A percentile compares a stretch with the other conserved stretches of the same genome.
phyloP scores from a whole-genome alignment of 1,140 invertebrate species.

The Colletes gigas region DNA sequence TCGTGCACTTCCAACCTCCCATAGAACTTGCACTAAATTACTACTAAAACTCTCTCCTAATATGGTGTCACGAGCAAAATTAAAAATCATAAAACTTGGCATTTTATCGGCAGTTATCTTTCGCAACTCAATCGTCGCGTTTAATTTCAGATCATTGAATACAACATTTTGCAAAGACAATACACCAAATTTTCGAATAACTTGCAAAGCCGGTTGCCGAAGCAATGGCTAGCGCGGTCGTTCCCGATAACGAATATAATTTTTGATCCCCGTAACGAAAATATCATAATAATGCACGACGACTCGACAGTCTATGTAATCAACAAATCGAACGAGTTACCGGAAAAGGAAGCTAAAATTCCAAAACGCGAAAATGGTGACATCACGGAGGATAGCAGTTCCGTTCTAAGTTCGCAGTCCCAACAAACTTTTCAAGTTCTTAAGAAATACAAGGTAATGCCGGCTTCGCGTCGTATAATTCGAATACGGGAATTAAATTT shows the following conservation, averaged over 20 bases:
- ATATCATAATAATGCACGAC: constrained; percentile 85
- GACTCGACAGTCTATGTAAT: constrained; percentile 84
- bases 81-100: constrained; percentile 28
- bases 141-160: constrained; percentile 85
- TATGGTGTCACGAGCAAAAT: constrained; percentile 4
- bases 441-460: constrained; percentile 80
- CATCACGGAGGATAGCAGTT: constrained; percentile 73
- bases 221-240: constrained; percentile 78
- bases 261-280: constrained; percentile 82
- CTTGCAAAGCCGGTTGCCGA: constrained; percentile 78
- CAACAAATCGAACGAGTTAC: constrained; percentile 81
- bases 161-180: constrained; percentile 82
- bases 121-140: neutral
- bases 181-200: constrained; percentile 83
- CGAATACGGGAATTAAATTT: neutral
- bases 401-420: constrained; percentile 67
- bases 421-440: constrained; percentile 76
- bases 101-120: constrained; percentile 7
- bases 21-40: constrained; percentile 17
- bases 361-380: constrained; percentile 74
- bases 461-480: constrained; percentile 3
- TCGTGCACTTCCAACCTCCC: neutral
- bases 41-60: neutral
- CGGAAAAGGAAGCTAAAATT: constrained; percentile 74
- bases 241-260: constrained; percentile 82